Evolutionary conservation across 2,888 invertebrate genomes (phyloP).

Genomic region (Limnephilus marmoratus): DNA sequence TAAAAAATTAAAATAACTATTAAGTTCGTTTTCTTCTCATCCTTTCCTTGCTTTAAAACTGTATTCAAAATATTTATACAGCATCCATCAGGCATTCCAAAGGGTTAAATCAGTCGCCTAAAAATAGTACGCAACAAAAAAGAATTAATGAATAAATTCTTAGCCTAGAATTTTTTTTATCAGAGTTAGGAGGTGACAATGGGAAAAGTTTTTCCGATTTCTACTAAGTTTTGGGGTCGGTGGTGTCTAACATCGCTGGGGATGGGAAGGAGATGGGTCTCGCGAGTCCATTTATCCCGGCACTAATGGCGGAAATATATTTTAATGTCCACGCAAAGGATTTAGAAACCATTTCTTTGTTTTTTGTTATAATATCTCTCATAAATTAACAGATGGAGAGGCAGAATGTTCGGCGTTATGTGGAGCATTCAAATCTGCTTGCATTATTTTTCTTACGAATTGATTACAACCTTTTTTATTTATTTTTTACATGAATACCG

Average conservation of each 20-base stretch:
- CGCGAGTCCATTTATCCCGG: not conserved
- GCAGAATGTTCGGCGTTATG: not conserved
- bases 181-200: slow-evolving; percentile 39
- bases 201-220: slow-evolving; percentile 36
- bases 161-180: slow-evolving; percentile 14
- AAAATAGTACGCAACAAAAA: not conserved
- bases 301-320: slow-evolving; percentile 7
- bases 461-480: too few species aligned
- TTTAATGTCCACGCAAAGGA: not conserved
- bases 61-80: too few species aligned
- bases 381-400: not conserved
- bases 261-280: not conserved
- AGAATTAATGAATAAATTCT: not conserved
- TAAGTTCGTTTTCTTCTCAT: too few species aligned
- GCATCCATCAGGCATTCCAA: too few species aligned
- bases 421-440: not conserved
- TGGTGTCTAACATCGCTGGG: not conserved
- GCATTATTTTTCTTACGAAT: not conserved
- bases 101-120: not conserved
- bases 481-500: too few species aligned
- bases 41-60: too few species aligned
- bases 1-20: too few species aligned
- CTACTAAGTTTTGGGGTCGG: not conserved
- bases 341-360: not conserved
- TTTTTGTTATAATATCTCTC: not conserved